phyloP scores from a whole-genome alignment of 92 coral and sea anemone species.

The Pocillopora grandis region DNA sequence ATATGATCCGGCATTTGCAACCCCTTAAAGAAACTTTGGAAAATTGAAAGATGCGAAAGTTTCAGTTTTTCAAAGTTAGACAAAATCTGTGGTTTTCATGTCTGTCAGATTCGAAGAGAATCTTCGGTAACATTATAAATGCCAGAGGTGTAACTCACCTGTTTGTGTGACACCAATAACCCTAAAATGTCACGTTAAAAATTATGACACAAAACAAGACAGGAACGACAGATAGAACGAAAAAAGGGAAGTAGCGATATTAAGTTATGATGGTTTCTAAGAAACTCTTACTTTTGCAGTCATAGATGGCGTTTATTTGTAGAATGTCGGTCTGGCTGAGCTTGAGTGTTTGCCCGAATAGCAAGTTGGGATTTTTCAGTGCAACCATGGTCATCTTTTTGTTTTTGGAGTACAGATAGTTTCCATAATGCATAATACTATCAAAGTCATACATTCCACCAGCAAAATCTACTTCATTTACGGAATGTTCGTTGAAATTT shows the following conservation, averaged over 20 bases:
- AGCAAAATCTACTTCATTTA: constrained; percentile 57
- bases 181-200: too few relatives aligned
- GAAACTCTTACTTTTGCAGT: constrained; percentile 64
- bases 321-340: constrained; percentile 66
- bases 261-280: not conserved
- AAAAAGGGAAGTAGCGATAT: not conserved
- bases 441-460: constrained; percentile 79
- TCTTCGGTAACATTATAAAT: too few relatives aligned
- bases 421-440: constrained; percentile 80
- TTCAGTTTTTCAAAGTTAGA: too few relatives aligned
- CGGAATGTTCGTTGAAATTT: constrained; percentile 67
- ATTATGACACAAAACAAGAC: not conserved
- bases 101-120: too few relatives aligned
- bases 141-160: too few relatives aligned
- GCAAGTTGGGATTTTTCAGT: constrained; percentile 60
- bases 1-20: too few relatives aligned
- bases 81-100: too few relatives aligned
- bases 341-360: constrained; percentile 51
- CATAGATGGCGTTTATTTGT: constrained; percentile 68
- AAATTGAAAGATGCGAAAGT: too few relatives aligned
- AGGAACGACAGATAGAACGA: not conserved
- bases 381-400: constrained; percentile 70
- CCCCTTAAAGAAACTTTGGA: too few relatives aligned
- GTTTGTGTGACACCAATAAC: too few relatives aligned
- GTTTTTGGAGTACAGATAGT: constrained; percentile 75